Percentiles rank a stretch among this genome's conserved stretches.
phyloP scores from a whole-genome alignment of 2,113 vertebrate species.

The Rhinolophus ferrumequinum region DNA sequence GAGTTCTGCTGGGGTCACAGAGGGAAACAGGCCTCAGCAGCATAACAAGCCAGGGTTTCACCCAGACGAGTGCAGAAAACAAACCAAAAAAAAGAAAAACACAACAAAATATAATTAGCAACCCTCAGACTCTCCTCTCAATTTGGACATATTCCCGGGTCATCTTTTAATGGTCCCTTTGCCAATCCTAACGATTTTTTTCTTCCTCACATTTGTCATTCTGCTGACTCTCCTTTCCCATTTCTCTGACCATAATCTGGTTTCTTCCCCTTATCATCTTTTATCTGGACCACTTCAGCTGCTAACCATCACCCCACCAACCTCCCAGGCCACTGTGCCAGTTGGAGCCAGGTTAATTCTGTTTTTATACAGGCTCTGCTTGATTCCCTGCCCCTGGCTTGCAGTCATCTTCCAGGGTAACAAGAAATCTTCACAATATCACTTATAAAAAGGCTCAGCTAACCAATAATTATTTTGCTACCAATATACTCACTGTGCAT shows the following conservation, averaged over 20 bases:
- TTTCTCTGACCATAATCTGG: neutral
- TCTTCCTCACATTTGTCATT: neutral
- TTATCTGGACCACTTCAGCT: neutral
- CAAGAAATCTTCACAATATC: neutral
- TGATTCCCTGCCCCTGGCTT: neutral
- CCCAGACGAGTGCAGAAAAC: neutral
- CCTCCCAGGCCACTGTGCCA: neutral
- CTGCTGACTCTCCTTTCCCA: neutral
- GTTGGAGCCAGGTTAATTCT: neutral
- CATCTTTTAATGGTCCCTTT: neutral
- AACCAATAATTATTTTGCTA: neutral
- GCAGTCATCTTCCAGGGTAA: neutral
- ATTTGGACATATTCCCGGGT: neutral
- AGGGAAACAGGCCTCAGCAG: neutral
- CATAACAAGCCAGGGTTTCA: neutral
- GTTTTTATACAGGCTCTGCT: no score
- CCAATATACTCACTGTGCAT: neutral
- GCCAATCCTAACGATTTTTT: neutral
- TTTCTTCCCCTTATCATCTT: neutral
- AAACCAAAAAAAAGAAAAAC: no score
- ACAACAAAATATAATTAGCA: neutral
- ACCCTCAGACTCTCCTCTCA: neutral
- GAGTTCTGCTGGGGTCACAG: neutral
- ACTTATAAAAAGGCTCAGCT: neutral
- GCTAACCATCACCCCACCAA: neutral